phyloP scores from a whole-genome alignment of 2,888 invertebrate species.

The Philereme vetulata region DNA sequence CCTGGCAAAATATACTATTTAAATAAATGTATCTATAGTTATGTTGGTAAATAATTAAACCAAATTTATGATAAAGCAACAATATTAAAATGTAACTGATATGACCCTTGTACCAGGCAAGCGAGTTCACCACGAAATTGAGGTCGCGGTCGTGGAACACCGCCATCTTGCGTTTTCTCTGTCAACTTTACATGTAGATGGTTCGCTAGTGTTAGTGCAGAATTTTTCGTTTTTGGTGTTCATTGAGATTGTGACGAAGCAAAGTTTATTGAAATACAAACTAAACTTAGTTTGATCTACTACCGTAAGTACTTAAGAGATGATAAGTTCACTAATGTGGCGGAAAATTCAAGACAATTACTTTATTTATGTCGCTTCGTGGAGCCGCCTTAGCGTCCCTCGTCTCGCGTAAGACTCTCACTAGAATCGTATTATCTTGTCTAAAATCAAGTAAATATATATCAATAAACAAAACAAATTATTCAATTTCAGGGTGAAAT shows the following conservation, averaged over 20 bases:
- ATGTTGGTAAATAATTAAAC: neutral
- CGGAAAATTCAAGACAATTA: conserved; percentile 72
- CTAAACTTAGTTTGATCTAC: conserved; percentile 60
- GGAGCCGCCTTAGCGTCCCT: conserved; percentile 34
- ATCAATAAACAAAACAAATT: neutral
- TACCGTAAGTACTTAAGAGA: conserved; percentile 67
- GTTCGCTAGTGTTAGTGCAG: conserved; percentile 45
- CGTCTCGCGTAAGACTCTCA: conserved; percentile 13
- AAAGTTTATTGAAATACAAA: conserved; percentile 59
- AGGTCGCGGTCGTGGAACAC: conserved; percentile 57
- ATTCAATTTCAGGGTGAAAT: conserved; percentile 53
- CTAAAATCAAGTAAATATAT: neutral
- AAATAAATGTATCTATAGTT: neutral
- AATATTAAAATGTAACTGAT: conserved; percentile 19
- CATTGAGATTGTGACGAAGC: conserved; percentile 55
- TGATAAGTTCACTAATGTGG: conserved; percentile 56
- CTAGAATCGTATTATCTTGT: too few species aligned
- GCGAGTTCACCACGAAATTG: conserved; percentile 34
- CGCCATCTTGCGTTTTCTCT: conserved; percentile 77
- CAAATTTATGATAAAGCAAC: neutral
- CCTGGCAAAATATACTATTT: neutral
- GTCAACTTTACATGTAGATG: conserved; percentile 69
- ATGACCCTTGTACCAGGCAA: conserved; percentile 37
- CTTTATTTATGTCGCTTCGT: conserved; percentile 17
- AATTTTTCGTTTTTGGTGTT: conserved; percentile 59